A percentile compares a stretch with the other conserved stretches of the same genome.
Conservation (phyloP, 1,140 invertebrate species). For the Ladona fulva region DNA sequence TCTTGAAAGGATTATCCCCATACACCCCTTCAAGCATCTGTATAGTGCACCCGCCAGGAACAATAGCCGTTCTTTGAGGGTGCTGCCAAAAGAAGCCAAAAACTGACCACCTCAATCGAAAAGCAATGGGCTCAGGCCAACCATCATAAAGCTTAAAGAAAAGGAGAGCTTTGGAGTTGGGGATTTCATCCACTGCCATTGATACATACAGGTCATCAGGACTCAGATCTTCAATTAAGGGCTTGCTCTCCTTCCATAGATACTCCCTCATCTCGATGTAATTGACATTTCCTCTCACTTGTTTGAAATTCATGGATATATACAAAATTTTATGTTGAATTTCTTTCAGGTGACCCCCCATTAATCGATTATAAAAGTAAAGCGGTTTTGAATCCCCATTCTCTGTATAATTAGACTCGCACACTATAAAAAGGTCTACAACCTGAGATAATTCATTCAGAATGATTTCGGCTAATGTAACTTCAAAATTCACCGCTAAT, state of each 20-base stretch:
- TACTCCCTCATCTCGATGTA: slow-evolving; percentile 30
- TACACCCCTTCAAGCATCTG: slow-evolving; percentile 30
- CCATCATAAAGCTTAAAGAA: slow-evolving; percentile 56
- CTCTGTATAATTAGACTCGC: slow-evolving; percentile 42
- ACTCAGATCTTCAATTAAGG: slow-evolving; percentile 39
- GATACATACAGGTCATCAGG: slow-evolving; percentile 52
- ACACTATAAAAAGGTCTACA: slow-evolving; percentile 55
- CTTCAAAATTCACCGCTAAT: slow-evolving; percentile 46
- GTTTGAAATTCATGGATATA: slow-evolving; percentile 33
- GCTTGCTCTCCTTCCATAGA: slow-evolving; percentile 38
- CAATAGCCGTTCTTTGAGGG: slow-evolving; percentile 45
- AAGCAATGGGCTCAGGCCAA: slow-evolving; percentile 49
- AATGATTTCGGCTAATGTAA: slow-evolving; percentile 47
- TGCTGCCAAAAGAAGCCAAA: slow-evolving; percentile 62
- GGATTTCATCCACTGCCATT: slow-evolving; percentile 47
- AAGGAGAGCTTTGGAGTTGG: slow-evolving; percentile 47
- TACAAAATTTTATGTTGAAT: slow-evolving; percentile 48
- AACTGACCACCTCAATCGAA: slow-evolving; percentile 54
- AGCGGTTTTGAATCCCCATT: slow-evolving; percentile 31
- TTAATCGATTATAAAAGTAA: slow-evolving; percentile 30
- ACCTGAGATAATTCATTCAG: slow-evolving; percentile 47
- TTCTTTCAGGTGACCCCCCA: slow-evolving; percentile 32
- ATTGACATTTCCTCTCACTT: slow-evolving; percentile 21
- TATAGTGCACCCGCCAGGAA: slow-evolving; percentile 39
- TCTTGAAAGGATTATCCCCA: slow-evolving; percentile 18